Base-by-base conservation (phyloP, 2,888 invertebrate species). In the Lordiphosa andalusiaca region DNA sequence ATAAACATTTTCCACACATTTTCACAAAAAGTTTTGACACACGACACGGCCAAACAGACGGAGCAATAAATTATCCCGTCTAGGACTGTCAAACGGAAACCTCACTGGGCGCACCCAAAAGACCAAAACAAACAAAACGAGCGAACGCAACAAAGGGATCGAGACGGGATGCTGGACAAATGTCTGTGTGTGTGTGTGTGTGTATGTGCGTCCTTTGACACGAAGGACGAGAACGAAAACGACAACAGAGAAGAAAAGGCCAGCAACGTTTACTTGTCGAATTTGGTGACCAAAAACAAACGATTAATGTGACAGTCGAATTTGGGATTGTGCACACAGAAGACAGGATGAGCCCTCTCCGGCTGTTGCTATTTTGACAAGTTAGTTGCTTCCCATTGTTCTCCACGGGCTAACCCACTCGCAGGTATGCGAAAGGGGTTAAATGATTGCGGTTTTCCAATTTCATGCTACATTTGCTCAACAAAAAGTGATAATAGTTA, bases 241-340 rank as follows among this genome's bases (percentile, higher is more conserved):
- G 55, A 39, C 53, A 64, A 48, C 41, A 35, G 42, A 25, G 52
- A 46, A 44, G 40, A 52, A 36, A 69, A 67, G 69, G 73, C 44
- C 37, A 61, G 73, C 55, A 73, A 70, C 80, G 71, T 83, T 77
- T 75, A 83, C 83, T 77, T 70, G 71, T 63, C 70, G 71, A 64
- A 71, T 72, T 70, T 74, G 73, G 82, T 84, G 74, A 70, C 78
- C 78, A 77, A 80, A 84, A 83, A 85, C 73, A 86, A 85, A 86
- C 84, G 86, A 86, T 85, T 75, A 84, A 86, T 83, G 84, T 86
- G 85, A 85, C 85, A 85, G 85, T 85, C 84, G 86, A 83, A 84
- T 78, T 69, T 66, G 57, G 33, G 44, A 41, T 25, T 54, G 44
- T 35, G 62, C 60, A 67, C 41, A 66, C 54, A 67, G 33, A 36